phyloP scores from a whole-genome alignment of 2,113 vertebrate species.

The Phylloscopus trochilus region DNA sequence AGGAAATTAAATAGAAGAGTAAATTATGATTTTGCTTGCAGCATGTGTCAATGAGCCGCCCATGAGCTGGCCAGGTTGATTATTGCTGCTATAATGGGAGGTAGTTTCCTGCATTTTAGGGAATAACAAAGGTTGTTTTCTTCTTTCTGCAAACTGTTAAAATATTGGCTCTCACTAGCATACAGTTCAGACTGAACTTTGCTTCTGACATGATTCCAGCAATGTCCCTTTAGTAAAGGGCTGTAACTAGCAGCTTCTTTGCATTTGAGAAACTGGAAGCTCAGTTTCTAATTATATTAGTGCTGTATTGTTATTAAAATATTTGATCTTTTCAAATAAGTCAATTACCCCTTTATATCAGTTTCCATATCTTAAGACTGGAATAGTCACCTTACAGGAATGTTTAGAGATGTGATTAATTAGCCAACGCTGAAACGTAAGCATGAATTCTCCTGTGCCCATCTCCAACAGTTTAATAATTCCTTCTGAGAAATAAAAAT shows the following conservation, averaged over 20 bases:
- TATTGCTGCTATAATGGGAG: neutral
- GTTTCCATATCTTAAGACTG: neutral
- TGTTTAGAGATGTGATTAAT: neutral
- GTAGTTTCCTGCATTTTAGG: neutral
- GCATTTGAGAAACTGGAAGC: neutral
- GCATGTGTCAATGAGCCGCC: neutral
- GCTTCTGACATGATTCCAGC: neutral
- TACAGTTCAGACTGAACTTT: neutral
- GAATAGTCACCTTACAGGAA: neutral
- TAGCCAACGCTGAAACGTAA: neutral
- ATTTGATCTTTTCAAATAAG: neutral
- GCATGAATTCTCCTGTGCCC: neutral
- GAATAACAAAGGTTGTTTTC: neutral
- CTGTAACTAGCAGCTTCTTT: neutral
- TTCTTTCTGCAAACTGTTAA: neutral
- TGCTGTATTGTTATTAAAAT: neutral
- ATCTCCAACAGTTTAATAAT: neutral
- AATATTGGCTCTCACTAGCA: neutral
- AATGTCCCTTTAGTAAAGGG: neutral
- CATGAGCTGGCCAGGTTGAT: neutral
- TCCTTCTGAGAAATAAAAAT: constrained; percentile 8
- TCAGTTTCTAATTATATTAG: neutral
- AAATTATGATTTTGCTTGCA: neutral
- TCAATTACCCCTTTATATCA: neutral
- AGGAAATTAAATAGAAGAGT: neutral